Evolutionary conservation across 2,113 vertebrate species (phyloP).

Genomic region (Ahaetulla prasina): DNA sequence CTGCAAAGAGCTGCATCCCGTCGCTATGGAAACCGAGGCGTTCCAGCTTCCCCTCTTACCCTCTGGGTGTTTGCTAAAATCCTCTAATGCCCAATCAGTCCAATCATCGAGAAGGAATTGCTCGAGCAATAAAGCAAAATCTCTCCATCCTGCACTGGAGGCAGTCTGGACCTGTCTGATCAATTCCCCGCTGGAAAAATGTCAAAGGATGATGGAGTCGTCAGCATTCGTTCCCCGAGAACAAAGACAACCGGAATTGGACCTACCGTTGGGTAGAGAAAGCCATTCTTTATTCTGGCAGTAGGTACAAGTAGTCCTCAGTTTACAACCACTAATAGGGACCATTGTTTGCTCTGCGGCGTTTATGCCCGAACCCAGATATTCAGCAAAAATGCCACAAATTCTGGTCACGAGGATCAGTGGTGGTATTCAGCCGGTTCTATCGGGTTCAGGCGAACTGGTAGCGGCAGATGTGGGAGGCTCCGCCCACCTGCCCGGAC

Average conservation of each 20-base stretch:
- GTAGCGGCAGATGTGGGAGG: no score
- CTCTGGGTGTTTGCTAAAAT: not conserved
- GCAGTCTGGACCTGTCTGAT: no score
- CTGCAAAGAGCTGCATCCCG: not conserved
- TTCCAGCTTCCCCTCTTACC: not conserved
- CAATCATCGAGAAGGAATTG: not conserved
- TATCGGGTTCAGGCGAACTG: no score
- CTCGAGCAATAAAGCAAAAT: not conserved
- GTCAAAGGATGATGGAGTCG: no score
- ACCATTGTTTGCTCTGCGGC: not conserved
- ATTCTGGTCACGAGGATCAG: no score
- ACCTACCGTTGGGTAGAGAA: not conserved
- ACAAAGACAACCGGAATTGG: not conserved
- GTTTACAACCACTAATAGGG: not conserved
- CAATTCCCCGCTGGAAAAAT: not conserved
- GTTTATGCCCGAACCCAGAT: not conserved
- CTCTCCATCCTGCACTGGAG: not conserved
- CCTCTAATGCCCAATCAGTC: not conserved
- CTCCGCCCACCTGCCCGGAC: no score
- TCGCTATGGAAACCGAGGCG: not conserved
- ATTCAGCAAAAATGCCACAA: no score
- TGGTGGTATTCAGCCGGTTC: no score
- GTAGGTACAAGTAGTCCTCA: not conserved
- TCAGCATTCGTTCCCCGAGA: no score
- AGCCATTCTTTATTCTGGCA: not conserved